phyloP scores from a whole-genome alignment of 2,113 vertebrate genomes.

The Coregonus clupeaformis region DNA sequence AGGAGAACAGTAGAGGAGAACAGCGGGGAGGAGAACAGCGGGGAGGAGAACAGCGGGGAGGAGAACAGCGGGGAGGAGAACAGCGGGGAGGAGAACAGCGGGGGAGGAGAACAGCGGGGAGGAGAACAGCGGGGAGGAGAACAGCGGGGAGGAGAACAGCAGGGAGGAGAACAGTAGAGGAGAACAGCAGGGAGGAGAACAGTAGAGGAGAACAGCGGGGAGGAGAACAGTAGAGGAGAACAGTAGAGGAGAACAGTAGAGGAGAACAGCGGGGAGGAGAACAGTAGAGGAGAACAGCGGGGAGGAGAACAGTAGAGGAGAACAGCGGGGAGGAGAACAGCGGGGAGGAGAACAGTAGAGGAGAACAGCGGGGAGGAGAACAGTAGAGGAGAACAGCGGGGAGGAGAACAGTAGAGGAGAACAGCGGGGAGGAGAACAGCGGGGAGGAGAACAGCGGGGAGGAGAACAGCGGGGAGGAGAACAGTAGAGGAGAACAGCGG shows the following conservation, averaged over 20 bases:
- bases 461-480: not conserved
- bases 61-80: not conserved
- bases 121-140: slow-evolving; percentile 11
- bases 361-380: no score
- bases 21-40: not conserved
- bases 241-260: not conserved
- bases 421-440: not conserved
- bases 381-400: not conserved
- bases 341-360: no score
- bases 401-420: not conserved
- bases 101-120: not conserved
- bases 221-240: not conserved
- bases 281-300: not conserved
- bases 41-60: not conserved
- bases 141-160: no score
- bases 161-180: no score
- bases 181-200: no score
- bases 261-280: not conserved
- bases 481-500: not conserved
- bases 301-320: slow-evolving; percentile 10
- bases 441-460: no score
- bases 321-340: no score
- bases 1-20: no score
- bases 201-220: not conserved
- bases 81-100: not conserved